Evolutionary conservation across 2,113 vertebrate genomes (phyloP).

Genomic region (Cryptotis parvus): DNA sequence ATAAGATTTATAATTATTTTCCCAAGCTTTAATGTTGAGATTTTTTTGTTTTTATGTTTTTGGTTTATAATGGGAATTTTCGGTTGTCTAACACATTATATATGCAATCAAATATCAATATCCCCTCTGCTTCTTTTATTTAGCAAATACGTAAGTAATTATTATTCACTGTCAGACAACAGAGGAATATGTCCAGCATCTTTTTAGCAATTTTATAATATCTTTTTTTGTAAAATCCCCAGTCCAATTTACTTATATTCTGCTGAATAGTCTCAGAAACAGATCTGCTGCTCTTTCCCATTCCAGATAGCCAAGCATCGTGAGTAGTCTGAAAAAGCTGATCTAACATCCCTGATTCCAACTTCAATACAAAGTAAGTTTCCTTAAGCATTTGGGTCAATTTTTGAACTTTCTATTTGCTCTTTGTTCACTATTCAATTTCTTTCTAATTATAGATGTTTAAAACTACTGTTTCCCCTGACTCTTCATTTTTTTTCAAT

Average conservation of each 20-base stretch:
- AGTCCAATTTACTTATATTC: neutral
- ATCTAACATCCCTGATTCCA: neutral
- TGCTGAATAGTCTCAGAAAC: neutral
- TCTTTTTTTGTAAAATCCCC: constrained; percentile 12
- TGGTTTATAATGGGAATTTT: neutral
- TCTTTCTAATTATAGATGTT: neutral
- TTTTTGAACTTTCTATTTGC: constrained; percentile 5
- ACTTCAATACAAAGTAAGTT: neutral
- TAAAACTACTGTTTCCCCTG: neutral
- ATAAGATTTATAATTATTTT: neutral
- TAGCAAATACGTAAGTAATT: neutral
- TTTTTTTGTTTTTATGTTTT: neutral
- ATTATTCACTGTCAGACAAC: neutral
- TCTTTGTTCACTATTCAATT: neutral
- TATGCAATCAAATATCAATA: neutral
- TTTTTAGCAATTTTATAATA: neutral
- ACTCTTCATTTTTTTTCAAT: neutral
- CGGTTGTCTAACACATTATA: neutral
- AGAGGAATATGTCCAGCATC: neutral
- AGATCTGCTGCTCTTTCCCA: neutral
- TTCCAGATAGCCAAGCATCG: neutral
- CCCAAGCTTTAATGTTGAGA: neutral
- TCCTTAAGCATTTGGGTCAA: neutral
- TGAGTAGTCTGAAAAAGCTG: neutral
- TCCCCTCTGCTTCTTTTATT: neutral